Percentiles rank a stretch among this genome's conserved stretches.
Conservation (phyloP, 2,888 invertebrate species). For the Hypomecis atomaria region DNA sequence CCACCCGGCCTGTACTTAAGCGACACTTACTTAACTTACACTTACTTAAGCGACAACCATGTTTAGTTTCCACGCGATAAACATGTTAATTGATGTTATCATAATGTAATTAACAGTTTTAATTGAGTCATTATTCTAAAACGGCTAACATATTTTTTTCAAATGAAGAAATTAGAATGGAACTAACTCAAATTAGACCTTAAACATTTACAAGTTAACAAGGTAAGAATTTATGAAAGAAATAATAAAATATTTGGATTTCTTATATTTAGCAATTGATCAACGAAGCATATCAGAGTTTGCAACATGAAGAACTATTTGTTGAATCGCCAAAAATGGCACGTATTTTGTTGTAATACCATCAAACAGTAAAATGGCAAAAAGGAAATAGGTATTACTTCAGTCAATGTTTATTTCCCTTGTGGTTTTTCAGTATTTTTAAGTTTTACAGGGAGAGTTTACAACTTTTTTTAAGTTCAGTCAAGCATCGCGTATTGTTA, state of each 20-base stretch:
- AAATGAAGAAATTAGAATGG: constrained; percentile 16
- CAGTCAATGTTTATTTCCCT: not conserved
- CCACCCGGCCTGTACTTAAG: too few species aligned
- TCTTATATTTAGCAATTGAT: constrained; percentile 38
- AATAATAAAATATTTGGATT: constrained; percentile 39
- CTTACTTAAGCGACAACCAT: too few species aligned
- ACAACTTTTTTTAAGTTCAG: too few species aligned
- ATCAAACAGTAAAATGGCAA: not conserved
- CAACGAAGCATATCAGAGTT: constrained; percentile 39
- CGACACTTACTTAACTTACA: too few species aligned
- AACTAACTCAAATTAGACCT: constrained; percentile 20
- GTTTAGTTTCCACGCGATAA: too few species aligned
- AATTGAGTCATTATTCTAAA: not conserved
- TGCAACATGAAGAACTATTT: constrained; percentile 34
- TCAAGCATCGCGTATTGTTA: too few species aligned
- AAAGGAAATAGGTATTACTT: constrained; percentile 3
- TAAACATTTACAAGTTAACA: constrained; percentile 36
- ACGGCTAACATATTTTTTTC: not conserved
- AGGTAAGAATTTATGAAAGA: constrained; percentile 38
- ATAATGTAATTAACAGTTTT: too few species aligned
- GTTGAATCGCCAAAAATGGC: constrained; percentile 32
- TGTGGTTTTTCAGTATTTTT: not conserved
- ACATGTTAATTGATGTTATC: too few species aligned
- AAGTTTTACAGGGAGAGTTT: too few species aligned
- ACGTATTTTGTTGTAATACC: constrained; percentile 32